phyloP scores from a whole-genome alignment of 2,797 vertebrate genomes.

The Hippoglossus hippoglossus region DNA sequence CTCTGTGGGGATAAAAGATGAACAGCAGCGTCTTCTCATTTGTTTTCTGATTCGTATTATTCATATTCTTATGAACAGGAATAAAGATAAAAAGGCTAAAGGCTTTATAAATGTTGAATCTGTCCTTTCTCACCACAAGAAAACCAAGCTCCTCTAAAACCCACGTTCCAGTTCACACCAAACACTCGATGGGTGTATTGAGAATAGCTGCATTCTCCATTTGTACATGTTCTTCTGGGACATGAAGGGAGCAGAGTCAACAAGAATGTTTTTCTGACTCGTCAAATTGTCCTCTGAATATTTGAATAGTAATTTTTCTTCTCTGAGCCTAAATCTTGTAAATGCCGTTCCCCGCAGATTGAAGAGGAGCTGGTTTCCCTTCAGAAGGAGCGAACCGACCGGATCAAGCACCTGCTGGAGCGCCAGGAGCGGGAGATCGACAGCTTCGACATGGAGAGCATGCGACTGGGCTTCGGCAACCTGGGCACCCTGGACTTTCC shows the following conservation, averaged over 20 bases:
- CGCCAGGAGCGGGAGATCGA: conserved; percentile 96
- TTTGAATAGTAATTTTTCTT: neutral
- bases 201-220: no score
- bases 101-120: neutral
- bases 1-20: neutral
- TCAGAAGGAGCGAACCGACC: conserved; percentile 98
- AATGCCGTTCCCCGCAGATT: conserved; percentile 81
- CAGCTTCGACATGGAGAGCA: conserved; percentile 96
- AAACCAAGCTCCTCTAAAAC: no score
- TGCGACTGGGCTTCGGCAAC: conserved; percentile 95
- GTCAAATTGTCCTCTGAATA: no score
- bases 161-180: no score
- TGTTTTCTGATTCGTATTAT: neutral
- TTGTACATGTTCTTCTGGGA: no score
- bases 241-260: no score
- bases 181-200: no score
- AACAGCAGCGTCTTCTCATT: neutral
- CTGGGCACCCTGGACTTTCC: conserved; percentile 94
- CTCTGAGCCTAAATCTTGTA: neutral
- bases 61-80: neutral
- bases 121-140: no score
- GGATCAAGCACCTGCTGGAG: conserved; percentile 95
- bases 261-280: no score
- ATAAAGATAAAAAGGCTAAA: neutral
- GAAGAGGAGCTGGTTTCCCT: conserved; percentile 98